Evolutionary conservation across 2,113 vertebrate genomes (phyloP).

Genomic region (Halichoeres trimaculatus): DNA sequence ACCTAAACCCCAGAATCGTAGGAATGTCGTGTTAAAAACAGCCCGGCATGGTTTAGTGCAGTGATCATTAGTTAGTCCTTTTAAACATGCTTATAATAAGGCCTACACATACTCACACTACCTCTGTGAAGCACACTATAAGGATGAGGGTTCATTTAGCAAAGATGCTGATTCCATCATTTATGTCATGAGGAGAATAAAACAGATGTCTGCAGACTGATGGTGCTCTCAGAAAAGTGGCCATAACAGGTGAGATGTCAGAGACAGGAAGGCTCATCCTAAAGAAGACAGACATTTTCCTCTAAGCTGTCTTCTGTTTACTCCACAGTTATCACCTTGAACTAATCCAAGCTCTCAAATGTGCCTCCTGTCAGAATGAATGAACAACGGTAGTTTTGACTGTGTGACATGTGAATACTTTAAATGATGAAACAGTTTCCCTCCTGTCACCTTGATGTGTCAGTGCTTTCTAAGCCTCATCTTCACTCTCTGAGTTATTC

Average conservation of each 20-base stretch:
- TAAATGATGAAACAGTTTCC: not conserved
- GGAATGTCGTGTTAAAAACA: not conserved
- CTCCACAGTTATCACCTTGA: not conserved
- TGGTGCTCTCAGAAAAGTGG: not conserved
- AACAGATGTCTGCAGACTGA: not conserved
- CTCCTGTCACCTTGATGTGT: not conserved
- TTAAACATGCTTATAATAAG: not conserved
- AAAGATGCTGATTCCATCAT: not conserved
- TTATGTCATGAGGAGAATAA: not conserved
- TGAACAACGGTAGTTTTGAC: not conserved
- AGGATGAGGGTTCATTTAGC: not conserved
- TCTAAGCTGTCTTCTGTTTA: not conserved
- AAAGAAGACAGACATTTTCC: not conserved
- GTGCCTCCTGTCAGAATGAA: not conserved
- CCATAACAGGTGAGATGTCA: not conserved
- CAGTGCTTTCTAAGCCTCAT: conserved; percentile 35
- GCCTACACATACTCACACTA: not conserved
- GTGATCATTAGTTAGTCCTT: not conserved
- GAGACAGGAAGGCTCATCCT: no score
- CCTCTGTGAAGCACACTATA: not conserved
- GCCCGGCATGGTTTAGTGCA: not conserved
- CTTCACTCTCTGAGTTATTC: conserved; percentile 82
- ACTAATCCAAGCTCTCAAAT: not conserved
- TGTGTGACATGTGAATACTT: not conserved
- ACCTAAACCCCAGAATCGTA: not conserved